Base-by-base conservation (phyloP, 2,888 invertebrate species). In the Thereva unica region DNA sequence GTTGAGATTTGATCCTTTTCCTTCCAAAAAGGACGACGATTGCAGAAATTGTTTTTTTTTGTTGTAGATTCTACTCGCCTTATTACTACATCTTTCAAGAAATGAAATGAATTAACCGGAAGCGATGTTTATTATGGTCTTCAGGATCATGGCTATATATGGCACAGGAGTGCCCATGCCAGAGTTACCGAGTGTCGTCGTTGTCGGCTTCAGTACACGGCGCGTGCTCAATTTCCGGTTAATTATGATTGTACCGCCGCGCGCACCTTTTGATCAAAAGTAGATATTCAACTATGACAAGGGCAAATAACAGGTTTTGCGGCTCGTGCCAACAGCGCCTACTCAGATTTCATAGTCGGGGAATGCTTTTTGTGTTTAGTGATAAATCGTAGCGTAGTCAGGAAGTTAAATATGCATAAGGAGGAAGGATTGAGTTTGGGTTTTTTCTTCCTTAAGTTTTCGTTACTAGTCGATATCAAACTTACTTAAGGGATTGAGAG, bases 161-260 rank as follows among this genome's bases (percentile, higher is more conserved):
- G 23, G 23, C 23, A 23, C 23, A 23, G 23, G 23, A 23, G 23
- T 2, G 23, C 23, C 23, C 23, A 23, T 23, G 23, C 23, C 34
- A 50, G 52, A 44, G 57, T 56, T 41, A 56, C 23, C 23, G 23
- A 23, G 23, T 23, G 23, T 23, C 23, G 23, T 23, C 23, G 23
- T n/a, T n/a, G n/a, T 23, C 23, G 45, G 45, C 52, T 40, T 49
- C 37, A 47, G 7, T 47, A 49, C n/a, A 53, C 66, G 80, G 75
- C 80, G 80, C 81, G 80, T 80, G 81, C 78, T 76, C 75, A 72
- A 79, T 75, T 80, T 80, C 80, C 81, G 77, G 78, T 80, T 79
- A 77, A 78, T 79, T 80, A 78, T 78, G 72, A 73, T 75, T 69
- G 67, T 53, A 71, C 64, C 59, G 64, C 64, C 59, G 64, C 66